These are phyloP conservation scores for Epistrophella euchroma DNA, from an alignment of 2,888 invertebrate genomes.

Conservation along the genomic window DNA sequence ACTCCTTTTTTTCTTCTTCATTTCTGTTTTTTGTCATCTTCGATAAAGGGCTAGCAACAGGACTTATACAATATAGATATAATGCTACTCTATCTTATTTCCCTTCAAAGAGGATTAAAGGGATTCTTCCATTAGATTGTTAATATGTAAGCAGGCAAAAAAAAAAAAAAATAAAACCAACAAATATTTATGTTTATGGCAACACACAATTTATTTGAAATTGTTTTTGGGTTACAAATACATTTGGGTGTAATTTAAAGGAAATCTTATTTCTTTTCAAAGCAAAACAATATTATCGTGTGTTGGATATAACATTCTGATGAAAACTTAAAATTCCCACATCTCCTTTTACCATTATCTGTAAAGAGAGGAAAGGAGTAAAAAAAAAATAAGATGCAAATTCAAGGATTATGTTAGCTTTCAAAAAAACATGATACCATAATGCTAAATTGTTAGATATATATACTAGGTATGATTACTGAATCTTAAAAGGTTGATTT, in stretches of 20 bases:
- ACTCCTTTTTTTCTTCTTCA: too few species aligned
- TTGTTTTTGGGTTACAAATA: slow-evolving; percentile 7
- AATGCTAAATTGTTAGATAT: not conserved
- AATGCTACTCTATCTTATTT: slow-evolving; percentile 1
- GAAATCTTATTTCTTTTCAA: slow-evolving; percentile 8
- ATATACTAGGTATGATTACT: not conserved
- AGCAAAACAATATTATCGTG: not conserved
- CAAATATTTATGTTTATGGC: slow-evolving; percentile 55
- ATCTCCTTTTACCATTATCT: not conserved
- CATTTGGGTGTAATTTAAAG: slow-evolving; percentile 35
- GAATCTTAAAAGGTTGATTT: slow-evolving; percentile 3
- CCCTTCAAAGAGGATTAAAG: slow-evolving; percentile 11
- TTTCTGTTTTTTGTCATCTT: not conserved
- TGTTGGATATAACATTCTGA: slow-evolving; percentile 15
- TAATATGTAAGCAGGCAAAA: slow-evolving; percentile 32
- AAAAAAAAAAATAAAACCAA: slow-evolving; percentile 58
- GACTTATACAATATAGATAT: not conserved
- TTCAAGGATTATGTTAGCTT: slow-evolving; percentile 24
- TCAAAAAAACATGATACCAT: slow-evolving; percentile 7
- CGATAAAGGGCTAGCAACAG: slow-evolving; percentile 6
- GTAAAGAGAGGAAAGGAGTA: not conserved
- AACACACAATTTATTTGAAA: slow-evolving; percentile 43
- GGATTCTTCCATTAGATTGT: slow-evolving; percentile 24
- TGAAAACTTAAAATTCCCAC: slow-evolving; percentile 28
- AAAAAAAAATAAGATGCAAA: slow-evolving; percentile 25